phyloP scores from a whole-genome alignment of 2,113 vertebrate genomes.

The Protomyctophum bolini region DNA sequence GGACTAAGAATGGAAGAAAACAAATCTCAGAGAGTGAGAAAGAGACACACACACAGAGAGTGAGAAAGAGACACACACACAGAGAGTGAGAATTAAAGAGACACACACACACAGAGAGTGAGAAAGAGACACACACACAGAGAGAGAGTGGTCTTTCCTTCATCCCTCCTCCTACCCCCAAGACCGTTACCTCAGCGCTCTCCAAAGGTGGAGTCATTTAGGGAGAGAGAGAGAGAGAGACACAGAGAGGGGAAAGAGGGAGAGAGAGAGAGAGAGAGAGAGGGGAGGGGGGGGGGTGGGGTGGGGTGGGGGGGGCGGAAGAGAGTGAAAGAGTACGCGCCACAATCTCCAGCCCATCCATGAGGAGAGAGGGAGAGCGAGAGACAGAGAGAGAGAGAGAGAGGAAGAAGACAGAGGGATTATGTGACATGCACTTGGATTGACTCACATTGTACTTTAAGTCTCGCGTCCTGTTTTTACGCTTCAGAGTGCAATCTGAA shows the following conservation, averaged over 20 bases:
- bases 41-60: not conserved
- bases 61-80: conserved; percentile 4
- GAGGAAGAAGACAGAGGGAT: conserved; percentile 60
- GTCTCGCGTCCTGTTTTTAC: conserved; percentile 37
- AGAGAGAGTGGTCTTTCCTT: not conserved
- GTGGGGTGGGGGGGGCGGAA: too few relatives aligned
- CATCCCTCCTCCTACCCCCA: conserved; percentile 28
- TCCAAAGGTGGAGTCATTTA: conserved; percentile 64
- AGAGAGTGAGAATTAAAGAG: conserved; percentile 4
- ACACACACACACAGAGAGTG: not conserved
- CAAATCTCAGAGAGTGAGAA: conserved; percentile 21
- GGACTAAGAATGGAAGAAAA: conserved; percentile 16
- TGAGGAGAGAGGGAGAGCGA: conserved; percentile 43
- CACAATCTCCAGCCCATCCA: conserved; percentile 5
- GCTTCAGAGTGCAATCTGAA: conserved; percentile 44
- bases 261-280: conserved; percentile 2
- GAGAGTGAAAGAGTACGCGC: too few relatives aligned
- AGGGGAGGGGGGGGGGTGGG: not conserved
- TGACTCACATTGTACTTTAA: conserved; percentile 47
- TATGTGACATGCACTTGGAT: conserved; percentile 55
- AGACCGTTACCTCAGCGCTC: conserved; percentile 54
- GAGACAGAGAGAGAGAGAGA: conserved; percentile 43
- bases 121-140: conserved; percentile 2
- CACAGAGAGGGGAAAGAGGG: not conserved
- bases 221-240: conserved; percentile 38